Base-by-base conservation (phyloP, 1,140 invertebrate genomes). In the Neuroterus valhalla region DNA sequence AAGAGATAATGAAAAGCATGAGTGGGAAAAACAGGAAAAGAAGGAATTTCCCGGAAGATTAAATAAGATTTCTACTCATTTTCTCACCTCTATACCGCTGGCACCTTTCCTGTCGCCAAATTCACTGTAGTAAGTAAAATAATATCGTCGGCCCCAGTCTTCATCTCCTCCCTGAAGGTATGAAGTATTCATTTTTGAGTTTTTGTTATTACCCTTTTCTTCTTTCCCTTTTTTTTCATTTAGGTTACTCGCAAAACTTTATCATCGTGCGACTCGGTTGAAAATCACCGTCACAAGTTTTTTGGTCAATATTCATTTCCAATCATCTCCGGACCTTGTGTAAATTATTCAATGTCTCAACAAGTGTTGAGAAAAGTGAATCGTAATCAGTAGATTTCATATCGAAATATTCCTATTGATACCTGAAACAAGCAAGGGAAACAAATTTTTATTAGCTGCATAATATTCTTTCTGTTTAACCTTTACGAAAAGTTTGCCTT, bases 101-200 rank as follows among this genome's bases (percentile, higher is more conserved):
- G 82, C 81, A 26, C 77, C 78, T 19, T 76, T 76, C 42, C 88
- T 85, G 38, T 88, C 82, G 2, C 89, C 90, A 66, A 91, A 90
- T 76, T 91, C 87, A 45, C 88, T 91, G 83, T 91, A 92, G 75
- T 91, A 92, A 0, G 91, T 90, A 83, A 91, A 92, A 74, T 90
- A 92, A 78, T 90, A 91, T 50, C 90, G 85, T 2, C 77, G 78
- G 15, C 89, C 90, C 90, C 90, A 91, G 70, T 88, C 87, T 68
- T 87, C 85, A 70, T 87, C 84, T 45, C 88, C 85, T 44, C 87
- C 85, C 67, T 81, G 76, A 14, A 87, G 75, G 76, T 89, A 89
- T 45, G 87, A 88, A 46, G 84, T 85, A 81, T 89, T 89, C 86
- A 88, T 88, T 46, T 78, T 85, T 68, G 26, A 62, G 14, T 38